Evolutionary conservation across 2,888 invertebrate species (phyloP).

Genomic region (Galerucella pusilla): DNA sequence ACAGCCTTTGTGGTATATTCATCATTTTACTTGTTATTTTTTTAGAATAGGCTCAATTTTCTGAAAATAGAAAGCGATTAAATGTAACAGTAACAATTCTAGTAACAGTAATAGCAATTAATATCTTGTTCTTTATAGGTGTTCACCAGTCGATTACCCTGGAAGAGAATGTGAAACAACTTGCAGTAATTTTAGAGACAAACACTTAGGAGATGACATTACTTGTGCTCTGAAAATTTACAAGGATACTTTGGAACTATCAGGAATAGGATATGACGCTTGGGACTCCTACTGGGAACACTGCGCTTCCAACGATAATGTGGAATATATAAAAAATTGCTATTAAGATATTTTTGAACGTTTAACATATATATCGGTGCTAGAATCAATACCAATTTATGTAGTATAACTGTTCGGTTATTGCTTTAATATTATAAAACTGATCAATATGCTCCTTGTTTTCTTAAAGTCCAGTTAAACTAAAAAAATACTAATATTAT

Average conservation of each 20-base stretch:
- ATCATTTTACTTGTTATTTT: too few relatives aligned
- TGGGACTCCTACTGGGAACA: constrained; percentile 34
- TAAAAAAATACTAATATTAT: too few relatives aligned
- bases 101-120: neutral
- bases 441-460: too few relatives aligned
- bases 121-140: constrained; percentile 16
- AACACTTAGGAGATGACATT: constrained; percentile 28
- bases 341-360: neutral
- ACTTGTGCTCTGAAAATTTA: constrained; percentile 31
- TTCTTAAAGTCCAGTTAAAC: too few relatives aligned
- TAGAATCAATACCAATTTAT: too few relatives aligned
- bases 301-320: constrained; percentile 27
- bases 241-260: constrained; percentile 20
- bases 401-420: too few relatives aligned
- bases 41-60: too few relatives aligned
- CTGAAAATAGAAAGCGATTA: too few relatives aligned
- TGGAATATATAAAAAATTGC: constrained; percentile 25
- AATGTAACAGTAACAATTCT: too few relatives aligned
- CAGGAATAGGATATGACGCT: constrained; percentile 26
- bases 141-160: constrained; percentile 22
- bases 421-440: too few relatives aligned
- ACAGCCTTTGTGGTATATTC: too few relatives aligned
- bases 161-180: constrained; percentile 25
- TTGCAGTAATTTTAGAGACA: constrained; percentile 32
- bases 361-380: too few relatives aligned